Conservation (phyloP, 1,140 invertebrate genomes). For the Parapsyche elsis region DNA sequence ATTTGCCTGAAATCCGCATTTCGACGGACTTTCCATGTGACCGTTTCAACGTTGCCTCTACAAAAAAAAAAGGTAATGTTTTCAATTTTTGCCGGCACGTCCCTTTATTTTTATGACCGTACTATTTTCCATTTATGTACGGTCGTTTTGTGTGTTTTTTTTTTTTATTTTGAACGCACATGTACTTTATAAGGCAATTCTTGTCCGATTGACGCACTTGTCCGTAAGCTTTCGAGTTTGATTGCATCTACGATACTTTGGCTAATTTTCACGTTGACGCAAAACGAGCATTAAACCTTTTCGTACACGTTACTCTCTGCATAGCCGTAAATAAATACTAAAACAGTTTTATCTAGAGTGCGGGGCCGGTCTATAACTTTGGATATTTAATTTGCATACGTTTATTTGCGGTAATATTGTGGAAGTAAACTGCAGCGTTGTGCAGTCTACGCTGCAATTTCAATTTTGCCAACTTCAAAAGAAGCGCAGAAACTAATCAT, state of each 20-base stretch:
- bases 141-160: conserved; percentile 4
- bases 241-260: too few relatives aligned
- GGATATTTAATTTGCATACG: conserved; percentile 40
- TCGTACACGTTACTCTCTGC: conserved; percentile 1
- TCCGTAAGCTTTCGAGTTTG: too few relatives aligned
- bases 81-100: not conserved
- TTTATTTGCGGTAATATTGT: conserved; percentile 34
- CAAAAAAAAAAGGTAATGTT: conserved; percentile 2
- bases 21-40: not conserved
- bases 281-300: too few relatives aligned
- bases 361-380: conserved; percentile 24
- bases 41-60: not conserved
- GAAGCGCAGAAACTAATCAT: too few relatives aligned
- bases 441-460: not conserved
- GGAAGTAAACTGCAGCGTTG: conserved; percentile 6
- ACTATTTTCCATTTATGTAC: not conserved
- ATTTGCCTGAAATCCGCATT: not conserved
- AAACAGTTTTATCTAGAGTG: conserved; percentile 25
- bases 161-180: too few relatives aligned
- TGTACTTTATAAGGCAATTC: too few relatives aligned
- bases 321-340: not conserved
- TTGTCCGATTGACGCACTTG: too few relatives aligned
- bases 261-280: too few relatives aligned
- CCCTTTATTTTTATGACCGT: not conserved
- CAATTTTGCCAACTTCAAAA: too few relatives aligned